Base-by-base conservation (phyloP, 2,113 vertebrate genomes). In the Sterna hirundo region DNA sequence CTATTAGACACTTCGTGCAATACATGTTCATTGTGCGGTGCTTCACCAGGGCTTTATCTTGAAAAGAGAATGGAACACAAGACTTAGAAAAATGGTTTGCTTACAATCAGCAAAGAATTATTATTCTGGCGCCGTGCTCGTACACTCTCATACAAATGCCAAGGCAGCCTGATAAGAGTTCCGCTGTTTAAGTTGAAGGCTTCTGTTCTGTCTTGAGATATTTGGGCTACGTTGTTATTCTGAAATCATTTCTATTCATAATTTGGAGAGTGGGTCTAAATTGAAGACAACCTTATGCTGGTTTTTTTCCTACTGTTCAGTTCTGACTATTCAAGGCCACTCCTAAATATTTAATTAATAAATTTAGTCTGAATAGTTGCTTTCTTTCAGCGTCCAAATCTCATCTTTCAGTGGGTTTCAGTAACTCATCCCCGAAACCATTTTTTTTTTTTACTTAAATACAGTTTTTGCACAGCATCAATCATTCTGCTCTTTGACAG, bases 371-470 rank as follows among this genome's bases (percentile, higher is more conserved):
- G 52, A 75, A 47, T 36, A 74, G 54, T 40, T 81, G 74, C 5
- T n/a, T 17, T 74, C 75, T 90, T 80, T 61, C 65, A 71, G 72
- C 38, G 58, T 49, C 85, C 74, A 81, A 88, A 93, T 32, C 80
- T 70, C 66, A 57, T 79, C 79, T 91, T 77, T 88, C 2, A 6
- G 76, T 70, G 76, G 70, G n/a, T 88, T 94, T 94, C 88, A 77
- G 89, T 95, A 97, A 97, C 95, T 97, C 96, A 97, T 88, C 88
- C 61, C 74, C 55, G 75, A 89, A 93, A 89, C 71, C 20, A 64
- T 86, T 61, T 54, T 71, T 64, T 60, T 62, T 86, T 65, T 32
- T 44, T 47, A 74, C 93, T 92, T 75, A 93, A 88, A 83, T 49
- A 15, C 81, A 89, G 85, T 4, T 94, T 94, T 83, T 93, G 81